These are phyloP conservation scores for Cheilinus undulatus DNA, from an alignment of 2,113 vertebrate genomes.

Conservation along the genomic window DNA sequence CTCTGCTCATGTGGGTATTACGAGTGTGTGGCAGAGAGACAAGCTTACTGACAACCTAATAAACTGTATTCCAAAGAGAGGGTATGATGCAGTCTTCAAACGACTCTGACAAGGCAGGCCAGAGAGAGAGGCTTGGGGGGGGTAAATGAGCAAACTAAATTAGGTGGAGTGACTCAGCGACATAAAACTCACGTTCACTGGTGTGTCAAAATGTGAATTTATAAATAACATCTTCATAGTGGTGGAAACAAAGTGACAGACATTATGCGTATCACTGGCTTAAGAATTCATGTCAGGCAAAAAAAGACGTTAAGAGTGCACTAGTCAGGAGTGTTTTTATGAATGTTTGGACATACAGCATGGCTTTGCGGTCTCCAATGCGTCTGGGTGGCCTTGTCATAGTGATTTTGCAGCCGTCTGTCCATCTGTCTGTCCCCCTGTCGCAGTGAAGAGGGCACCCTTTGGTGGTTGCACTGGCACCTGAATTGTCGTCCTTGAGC, in stretches of 20 bases:
- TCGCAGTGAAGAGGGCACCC: conserved; percentile 61
- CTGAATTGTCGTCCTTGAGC: conserved; percentile 48
- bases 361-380: conserved; percentile 70
- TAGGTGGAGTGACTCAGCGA: conserved; percentile 19
- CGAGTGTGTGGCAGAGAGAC: conserved; percentile 15
- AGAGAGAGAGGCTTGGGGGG: conserved; percentile 7
- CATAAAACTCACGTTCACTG: not conserved
- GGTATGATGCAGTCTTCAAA: conserved; percentile 17
- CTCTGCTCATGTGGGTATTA: conserved; percentile 25
- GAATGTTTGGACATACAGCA: conserved; percentile 65
- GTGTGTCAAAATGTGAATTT: conserved; percentile 1
- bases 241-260: not conserved
- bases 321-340: not conserved
- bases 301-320: not conserved
- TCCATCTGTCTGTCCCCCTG: conserved; percentile 64
- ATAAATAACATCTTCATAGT: not conserved
- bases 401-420: conserved; percentile 61
- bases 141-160: conserved; percentile 12
- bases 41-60: conserved; percentile 51
- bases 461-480: conserved; percentile 79
- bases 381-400: conserved; percentile 83
- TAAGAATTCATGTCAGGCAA: not conserved
- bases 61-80: conserved; percentile 41
- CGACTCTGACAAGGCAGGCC: conserved; percentile 6
- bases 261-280: not conserved